Conservation (phyloP, 2,113 vertebrate species). For the Sprattus sprattus region DNA sequence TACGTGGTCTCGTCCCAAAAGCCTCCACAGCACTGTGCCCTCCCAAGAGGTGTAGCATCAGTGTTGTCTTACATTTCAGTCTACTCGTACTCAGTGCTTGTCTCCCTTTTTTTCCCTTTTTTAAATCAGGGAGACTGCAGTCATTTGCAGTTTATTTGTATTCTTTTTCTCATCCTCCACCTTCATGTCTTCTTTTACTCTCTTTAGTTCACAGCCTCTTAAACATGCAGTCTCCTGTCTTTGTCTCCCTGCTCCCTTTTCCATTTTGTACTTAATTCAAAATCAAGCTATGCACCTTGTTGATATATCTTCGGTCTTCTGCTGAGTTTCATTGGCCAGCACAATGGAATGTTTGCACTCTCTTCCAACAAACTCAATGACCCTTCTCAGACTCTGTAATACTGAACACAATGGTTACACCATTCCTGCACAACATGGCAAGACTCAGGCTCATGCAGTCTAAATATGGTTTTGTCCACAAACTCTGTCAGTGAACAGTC, state of each 20-base stretch:
- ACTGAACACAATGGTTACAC: not conserved
- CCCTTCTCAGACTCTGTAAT: not conserved
- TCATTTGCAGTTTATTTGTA: slow-evolving; percentile 7
- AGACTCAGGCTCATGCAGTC: no score
- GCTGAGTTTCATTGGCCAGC: slow-evolving; percentile 33
- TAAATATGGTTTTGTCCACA: not conserved
- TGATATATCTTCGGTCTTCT: slow-evolving; percentile 35
- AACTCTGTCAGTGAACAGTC: not conserved
- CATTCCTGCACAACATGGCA: not conserved
- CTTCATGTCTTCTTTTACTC: not conserved
- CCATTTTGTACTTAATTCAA: slow-evolving; percentile 13
- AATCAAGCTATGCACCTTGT: slow-evolving; percentile 17
- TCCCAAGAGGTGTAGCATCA: not conserved
- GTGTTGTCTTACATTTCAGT: not conserved
- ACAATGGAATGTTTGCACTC: slow-evolving; percentile 42
- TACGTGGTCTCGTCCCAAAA: slow-evolving; percentile 2
- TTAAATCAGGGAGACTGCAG: not conserved
- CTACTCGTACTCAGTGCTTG: not conserved
- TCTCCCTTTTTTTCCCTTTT: not conserved
- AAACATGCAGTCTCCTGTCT: slow-evolving; percentile 31
- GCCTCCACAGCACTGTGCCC: not conserved
- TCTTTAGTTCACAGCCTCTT: not conserved
- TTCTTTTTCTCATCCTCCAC: slow-evolving; percentile 27
- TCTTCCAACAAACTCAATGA: slow-evolving; percentile 33
- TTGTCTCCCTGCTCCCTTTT: slow-evolving; percentile 27